Evolutionary conservation across 2,888 invertebrate species (phyloP), one percentile per base, ranked within the genome.

Genomic region (Drosophila siamana): DNA sequence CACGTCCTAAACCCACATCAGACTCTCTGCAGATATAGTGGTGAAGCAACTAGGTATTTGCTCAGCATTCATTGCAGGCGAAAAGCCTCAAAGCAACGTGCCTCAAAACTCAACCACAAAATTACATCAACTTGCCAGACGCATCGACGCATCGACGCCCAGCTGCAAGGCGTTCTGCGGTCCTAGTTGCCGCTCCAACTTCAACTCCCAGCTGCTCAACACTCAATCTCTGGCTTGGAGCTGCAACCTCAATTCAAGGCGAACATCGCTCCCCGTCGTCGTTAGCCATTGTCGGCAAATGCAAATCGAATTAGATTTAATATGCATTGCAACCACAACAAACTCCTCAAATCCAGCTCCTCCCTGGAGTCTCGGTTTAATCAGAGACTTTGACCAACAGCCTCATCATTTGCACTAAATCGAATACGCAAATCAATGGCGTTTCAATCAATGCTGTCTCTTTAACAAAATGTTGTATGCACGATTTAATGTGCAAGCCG

Each of bases 1-100:
- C n/a, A n/a, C n/a, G n/a, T n/a, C n/a, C n/a, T n/a, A 19, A 3
- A 19, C 19, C 2, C 1, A 3, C 3, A 19, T 16, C 19, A 44
- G 66, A 52, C 55, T 51, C 51, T 51, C 71, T n/a, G 5, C 7
- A 26, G 15, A 15, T 8, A 28, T 40, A 51, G 11, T 19, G n/a
- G 2, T 15, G 7, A 26, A 11, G 36, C 26, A n/a, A n/a, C 4
- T 28, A 62, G 70, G 55, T 86, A 80, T 82, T 86, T 88, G 84
- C 55, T 47, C 48, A 78, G 69, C 68, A 52, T 55, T 4, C 68
- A 52, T 55, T 4, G 40, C 30, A 52, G 28, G 51, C 50, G 40
- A 46, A 63, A 71, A 86, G 87, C 83, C 83, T 88, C 83, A 84
- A 85, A 84, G 87, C 87, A 70, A 84, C 83, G 83, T 84, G 89